Evolutionary conservation across 37 sponge, comb jelly and placozoan genomes (phyloP), one percentile per base, ranked within the genome.

Genomic region (Aplysina aerophoba): DNA sequence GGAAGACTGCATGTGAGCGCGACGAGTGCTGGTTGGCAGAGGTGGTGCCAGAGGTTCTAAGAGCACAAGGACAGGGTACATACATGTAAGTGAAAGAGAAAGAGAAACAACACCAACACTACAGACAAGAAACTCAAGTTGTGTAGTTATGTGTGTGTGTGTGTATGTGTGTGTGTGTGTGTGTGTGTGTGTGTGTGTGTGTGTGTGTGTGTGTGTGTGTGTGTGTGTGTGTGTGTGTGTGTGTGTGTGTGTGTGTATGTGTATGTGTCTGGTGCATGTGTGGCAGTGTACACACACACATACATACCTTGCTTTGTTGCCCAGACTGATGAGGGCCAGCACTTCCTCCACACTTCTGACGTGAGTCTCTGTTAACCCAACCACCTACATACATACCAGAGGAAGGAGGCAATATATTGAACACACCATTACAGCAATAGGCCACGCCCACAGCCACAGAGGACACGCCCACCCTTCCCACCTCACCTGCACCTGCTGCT

Each of bases 11-110:
- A 84, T 98, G 99, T 0, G 99, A 98, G 31, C 99, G 80, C 0
- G 97, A 96, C 13, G 99, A 98, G 39, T 96, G 92, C 77, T 95
- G 95, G 85, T 98, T 98, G 62, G 97, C 99, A 55, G 95, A 94
- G 15, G 99, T 98, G 36, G 93, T 94, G 19, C 99, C 99, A 20
- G 94, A 93, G 1, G 99, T 98, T 24, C 99, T 92, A 60, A 50
- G 50, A 35, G 62, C 14, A 55, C n/a, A 6, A 36, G 24, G 53
- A n/a, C n/a, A n/a, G n/a, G n/a, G n/a, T n/a, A n/a, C n/a, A n/a
- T n/a, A n/a, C n/a, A n/a, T n/a, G 40, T 22, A 40, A 4, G 28
- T 17, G 39, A 57, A 8, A 44, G 8, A 11, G 50, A 8, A 11
- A 44, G 50, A 44, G 50, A 8, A 44, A 8, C 50, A 44, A 8